Base-by-base conservation (phyloP, 1,140 invertebrate species). In the Drosophila sucinea region DNA sequence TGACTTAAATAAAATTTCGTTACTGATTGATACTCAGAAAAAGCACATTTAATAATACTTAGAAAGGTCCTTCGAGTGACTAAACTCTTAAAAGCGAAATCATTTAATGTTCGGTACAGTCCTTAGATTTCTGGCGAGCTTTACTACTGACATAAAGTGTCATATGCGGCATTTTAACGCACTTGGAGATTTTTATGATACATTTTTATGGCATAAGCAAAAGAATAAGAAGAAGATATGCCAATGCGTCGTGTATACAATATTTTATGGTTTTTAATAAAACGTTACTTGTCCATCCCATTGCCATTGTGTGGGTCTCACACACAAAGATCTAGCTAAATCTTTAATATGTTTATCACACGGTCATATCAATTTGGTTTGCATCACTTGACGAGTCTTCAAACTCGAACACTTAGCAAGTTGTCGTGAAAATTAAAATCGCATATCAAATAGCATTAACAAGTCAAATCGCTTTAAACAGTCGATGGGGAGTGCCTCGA, bases 201-300 rank as follows among this genome's bases (percentile, higher is more conserved):
- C 60, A 62, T 62, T 62, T 62, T 44, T 62, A 62, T 62, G 60
- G n/a, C 60, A 62, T 44, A 7, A 51, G 23, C n/a, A 47, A 62
- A 47, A 17, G 60, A 60, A 10, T 8, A 30, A 56, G 27, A 11
- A 56, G 11, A 27, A 61, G 38, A 40, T 44, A 61, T 61, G 60
- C 33, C 56, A 25, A 61, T 61, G 35, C 35, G 32, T n/a, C 25
- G 27, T n/a, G 38, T 17, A 17, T 17, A 17, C 17, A 17, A 17
- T 17, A 35, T 55, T 64, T 54, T 64, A 64, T 55, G 62, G 25
- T 38, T 64, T 64, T 64, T 64, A 64, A 64, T 64, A 64, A 64
- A 51, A 41, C 40, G 38, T 29, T 23, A 23, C 56, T 35, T 35
- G 29, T 44, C 23, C 7, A 60, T 23, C 33, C 33, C 30, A 38